Percentiles rank a stretch among this genome's conserved stretches.
These are phyloP conservation scores for Luehdorfia chinensis DNA, from an alignment of 1,140 invertebrate species.

Conservation along the genomic window DNA sequence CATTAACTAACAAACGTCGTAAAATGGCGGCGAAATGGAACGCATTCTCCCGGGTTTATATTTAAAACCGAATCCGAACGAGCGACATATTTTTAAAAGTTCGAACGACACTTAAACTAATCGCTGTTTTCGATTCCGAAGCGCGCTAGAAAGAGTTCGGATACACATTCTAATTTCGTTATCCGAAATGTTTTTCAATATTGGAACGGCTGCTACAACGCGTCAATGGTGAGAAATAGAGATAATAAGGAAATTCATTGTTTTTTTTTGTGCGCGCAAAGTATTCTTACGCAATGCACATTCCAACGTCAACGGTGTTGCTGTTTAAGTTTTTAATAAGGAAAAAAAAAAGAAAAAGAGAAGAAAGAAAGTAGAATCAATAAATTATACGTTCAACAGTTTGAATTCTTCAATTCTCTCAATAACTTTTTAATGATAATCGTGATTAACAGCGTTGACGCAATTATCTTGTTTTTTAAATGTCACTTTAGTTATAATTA, in stretches of 20 bases:
- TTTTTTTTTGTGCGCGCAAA: background rate
- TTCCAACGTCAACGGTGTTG: too few species aligned
- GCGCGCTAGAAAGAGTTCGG: conserved; percentile 65
- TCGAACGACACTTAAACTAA: conserved; percentile 71
- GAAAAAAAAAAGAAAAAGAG: too few species aligned
- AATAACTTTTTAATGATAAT: too few species aligned
- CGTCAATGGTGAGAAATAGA: conserved; percentile 51
- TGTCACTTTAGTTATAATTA: too few species aligned
- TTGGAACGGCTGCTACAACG: conserved; percentile 46
- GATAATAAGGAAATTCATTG: conserved; percentile 33
- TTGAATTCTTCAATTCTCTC: too few species aligned
- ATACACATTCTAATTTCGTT: conserved; percentile 63
- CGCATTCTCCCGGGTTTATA: conserved; percentile 64
- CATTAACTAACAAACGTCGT: conserved; percentile 70
- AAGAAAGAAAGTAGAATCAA: too few species aligned
- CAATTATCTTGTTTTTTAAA: too few species aligned
- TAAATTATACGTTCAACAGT: too few species aligned
- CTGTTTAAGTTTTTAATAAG: background rate
- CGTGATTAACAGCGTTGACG: too few species aligned
- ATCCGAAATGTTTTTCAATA: conserved; percentile 47
- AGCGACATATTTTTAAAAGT: conserved; percentile 72
- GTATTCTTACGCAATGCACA: too few species aligned
- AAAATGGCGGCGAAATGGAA: conserved; percentile 64
- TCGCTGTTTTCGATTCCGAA: conserved; percentile 69
- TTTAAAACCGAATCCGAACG: conserved; percentile 67